phyloP scores from a whole-genome alignment of 2,888 invertebrate species.

The Apamea crenata region DNA sequence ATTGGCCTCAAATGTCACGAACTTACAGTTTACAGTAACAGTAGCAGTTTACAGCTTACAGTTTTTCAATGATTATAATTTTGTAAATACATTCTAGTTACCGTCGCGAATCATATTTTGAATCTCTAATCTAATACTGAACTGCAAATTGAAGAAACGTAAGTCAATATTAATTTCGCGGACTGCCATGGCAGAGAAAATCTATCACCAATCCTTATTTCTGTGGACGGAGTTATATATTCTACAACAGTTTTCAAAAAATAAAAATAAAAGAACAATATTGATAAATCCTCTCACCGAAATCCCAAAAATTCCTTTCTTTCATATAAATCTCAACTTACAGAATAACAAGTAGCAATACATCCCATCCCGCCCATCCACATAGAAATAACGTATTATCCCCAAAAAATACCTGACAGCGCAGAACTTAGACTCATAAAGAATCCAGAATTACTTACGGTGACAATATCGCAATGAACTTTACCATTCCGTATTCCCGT shows the following conservation, averaged over 20 bases:
- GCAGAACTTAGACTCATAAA: slow-evolving; percentile 57
- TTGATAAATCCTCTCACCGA: background rate
- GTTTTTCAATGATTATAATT: no score
- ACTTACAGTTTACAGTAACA: no score
- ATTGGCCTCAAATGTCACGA: no score
- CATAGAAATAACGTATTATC: slow-evolving; percentile 48
- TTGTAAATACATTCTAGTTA: no score
- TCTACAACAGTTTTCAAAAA: background rate
- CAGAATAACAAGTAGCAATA: slow-evolving; percentile 51
- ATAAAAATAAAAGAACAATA: slow-evolving; percentile 14
- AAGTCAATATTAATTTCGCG: no score
- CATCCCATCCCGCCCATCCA: background rate
- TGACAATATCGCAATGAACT: slow-evolving; percentile 68
- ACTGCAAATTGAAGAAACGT: no score
- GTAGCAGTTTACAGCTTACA: no score
- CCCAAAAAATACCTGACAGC: slow-evolving; percentile 51
- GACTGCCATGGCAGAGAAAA: background rate
- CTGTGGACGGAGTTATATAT: background rate
- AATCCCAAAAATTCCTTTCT: slow-evolving; percentile 15
- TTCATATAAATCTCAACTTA: slow-evolving; percentile 32
- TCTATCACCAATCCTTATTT: background rate
- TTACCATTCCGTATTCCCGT: slow-evolving; percentile 58
- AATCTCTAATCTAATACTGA: no score
- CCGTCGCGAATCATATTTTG: no score
- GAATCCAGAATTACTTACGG: slow-evolving; percentile 61